A percentile compares a stretch with the other conserved stretches of the same genome.
Conservation (phyloP, 2,113 vertebrate species). For the Anhinga anhinga region DNA sequence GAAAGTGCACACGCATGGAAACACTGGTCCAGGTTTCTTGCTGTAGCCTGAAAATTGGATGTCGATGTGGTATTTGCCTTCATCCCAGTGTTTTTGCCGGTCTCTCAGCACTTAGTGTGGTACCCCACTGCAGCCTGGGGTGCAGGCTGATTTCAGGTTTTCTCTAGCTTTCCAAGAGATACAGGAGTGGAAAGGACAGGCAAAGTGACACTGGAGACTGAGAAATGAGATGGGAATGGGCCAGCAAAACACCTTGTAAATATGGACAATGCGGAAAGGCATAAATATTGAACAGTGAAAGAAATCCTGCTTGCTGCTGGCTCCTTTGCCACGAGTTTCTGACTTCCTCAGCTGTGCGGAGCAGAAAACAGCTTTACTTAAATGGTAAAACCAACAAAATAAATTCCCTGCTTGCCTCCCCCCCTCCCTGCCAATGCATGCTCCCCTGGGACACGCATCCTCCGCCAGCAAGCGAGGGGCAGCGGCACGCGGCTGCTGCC, state of each 20-base stretch:
- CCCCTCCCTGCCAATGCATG: accelerated
- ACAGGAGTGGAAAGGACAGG: not conserved
- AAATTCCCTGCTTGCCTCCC: not conserved
- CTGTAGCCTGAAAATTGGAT: not conserved
- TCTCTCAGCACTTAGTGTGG: accelerated
- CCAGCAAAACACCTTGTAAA: not conserved
- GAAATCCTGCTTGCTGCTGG: not conserved
- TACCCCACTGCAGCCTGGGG: not conserved
- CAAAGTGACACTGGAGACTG: not conserved
- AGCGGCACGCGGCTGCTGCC: accelerated
- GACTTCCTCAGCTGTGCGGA: not conserved
- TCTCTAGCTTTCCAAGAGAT: not conserved
- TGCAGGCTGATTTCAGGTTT: not conserved
- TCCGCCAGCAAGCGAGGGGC: not conserved
- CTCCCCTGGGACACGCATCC: not conserved
- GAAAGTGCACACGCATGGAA: accelerated
- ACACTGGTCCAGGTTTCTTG: not conserved
- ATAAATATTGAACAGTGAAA: not conserved
- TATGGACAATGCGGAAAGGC: not conserved
- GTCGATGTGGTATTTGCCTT: accelerated
- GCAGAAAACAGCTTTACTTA: not conserved
- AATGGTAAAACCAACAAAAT: not conserved
- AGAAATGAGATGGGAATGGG: not conserved
- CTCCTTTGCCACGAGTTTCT: not conserved
- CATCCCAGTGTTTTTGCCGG: not conserved